phyloP scores from a whole-genome alignment of 2,113 vertebrate species.

The Pipa parva region DNA sequence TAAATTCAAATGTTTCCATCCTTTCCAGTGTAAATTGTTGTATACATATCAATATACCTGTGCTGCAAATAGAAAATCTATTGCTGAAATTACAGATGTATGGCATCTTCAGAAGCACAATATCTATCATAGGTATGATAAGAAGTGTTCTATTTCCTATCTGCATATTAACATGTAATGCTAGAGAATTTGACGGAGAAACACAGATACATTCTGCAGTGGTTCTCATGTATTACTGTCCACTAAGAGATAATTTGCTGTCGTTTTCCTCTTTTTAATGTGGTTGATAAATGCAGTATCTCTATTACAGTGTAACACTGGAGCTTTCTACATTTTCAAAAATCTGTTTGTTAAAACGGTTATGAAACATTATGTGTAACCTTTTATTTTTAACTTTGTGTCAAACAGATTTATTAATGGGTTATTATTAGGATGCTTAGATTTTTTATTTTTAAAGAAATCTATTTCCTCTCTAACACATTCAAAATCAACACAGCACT shows the following conservation, averaged over 20 bases:
- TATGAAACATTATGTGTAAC: not conserved
- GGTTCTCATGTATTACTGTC: slow-evolving; percentile 54
- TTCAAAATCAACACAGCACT: too few relatives aligned
- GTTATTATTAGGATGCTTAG: not conserved
- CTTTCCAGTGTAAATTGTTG: slow-evolving; percentile 15
- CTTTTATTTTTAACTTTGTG: not conserved
- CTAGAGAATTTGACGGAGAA: slow-evolving; percentile 53
- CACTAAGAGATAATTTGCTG: slow-evolving; percentile 52
- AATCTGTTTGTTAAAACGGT: not conserved
- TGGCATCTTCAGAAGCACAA: slow-evolving; percentile 50
- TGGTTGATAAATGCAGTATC: slow-evolving; percentile 27
- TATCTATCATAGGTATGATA: slow-evolving; percentile 55
- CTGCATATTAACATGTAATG: slow-evolving; percentile 55
- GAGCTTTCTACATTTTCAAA: not conserved
- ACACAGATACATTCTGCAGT: slow-evolving; percentile 47
- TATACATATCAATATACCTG: slow-evolving; percentile 30
- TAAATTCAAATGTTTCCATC: slow-evolving; percentile 12
- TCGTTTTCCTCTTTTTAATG: slow-evolving; percentile 52
- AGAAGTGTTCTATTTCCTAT: slow-evolving; percentile 54
- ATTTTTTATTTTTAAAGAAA: too few relatives aligned
- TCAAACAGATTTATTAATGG: too few relatives aligned
- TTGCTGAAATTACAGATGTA: slow-evolving; percentile 64
- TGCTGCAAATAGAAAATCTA: slow-evolving; percentile 50
- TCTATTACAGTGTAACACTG: not conserved
- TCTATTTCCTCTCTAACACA: too few relatives aligned